These are phyloP conservation scores for Phyllostomus discolor DNA, from an alignment of 2,113 vertebrate species.

Conservation along the genomic window DNA sequence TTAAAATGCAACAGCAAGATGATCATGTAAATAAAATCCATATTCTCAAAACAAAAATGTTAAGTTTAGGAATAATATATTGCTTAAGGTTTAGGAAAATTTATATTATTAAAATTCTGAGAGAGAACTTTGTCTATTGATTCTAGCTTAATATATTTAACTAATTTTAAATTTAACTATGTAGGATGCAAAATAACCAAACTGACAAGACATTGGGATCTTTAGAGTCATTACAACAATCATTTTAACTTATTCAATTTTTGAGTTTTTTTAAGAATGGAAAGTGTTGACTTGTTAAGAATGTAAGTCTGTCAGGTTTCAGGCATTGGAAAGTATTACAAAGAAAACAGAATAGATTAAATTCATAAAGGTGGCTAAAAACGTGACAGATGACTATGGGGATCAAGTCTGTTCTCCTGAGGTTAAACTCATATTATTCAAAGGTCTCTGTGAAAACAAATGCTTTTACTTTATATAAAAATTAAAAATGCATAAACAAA, in stretches of 20 bases:
- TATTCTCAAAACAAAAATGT: background rate
- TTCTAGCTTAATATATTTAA: background rate
- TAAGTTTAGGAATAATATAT: background rate
- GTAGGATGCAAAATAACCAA: background rate
- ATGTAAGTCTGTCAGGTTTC: background rate
- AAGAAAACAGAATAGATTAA: background rate
- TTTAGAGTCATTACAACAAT: background rate
- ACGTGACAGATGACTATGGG: background rate
- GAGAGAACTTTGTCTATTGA: background rate
- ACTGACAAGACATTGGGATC: background rate
- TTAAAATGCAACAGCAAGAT: conserved; percentile 19
- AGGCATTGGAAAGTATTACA: background rate
- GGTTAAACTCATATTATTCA: background rate
- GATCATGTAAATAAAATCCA: background rate
- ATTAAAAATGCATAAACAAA: background rate
- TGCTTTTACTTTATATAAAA: background rate
- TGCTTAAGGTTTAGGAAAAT: background rate
- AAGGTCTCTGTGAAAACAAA: background rate
- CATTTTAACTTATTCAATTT: background rate
- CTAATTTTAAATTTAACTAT: background rate
- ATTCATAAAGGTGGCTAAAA: background rate
- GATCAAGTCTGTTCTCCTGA: background rate
- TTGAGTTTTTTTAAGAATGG: background rate
- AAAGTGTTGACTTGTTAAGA: background rate
- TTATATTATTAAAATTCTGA: background rate